Base-by-base conservation (phyloP, 2,888 invertebrate genomes). In the Mylabris sibirica region DNA sequence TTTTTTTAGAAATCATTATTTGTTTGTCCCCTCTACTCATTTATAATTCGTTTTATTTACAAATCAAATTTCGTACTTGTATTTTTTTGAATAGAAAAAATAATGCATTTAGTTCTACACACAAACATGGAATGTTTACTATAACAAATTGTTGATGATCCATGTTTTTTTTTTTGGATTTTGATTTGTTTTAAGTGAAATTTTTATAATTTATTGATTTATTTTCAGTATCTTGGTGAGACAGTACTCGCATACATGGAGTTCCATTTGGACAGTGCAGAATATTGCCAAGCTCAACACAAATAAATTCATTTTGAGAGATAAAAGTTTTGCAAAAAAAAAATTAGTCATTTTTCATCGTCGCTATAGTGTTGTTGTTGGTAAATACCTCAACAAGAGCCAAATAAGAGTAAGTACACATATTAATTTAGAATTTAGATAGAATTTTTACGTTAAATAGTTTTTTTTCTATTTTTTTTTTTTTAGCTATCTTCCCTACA, bases 271-370 rank as follows among this genome's bases (percentile, higher is more conserved):
- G 96, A 96, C 92, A 96, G 96, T 89, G 95, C 96, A 90, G 96
- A 97, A 90, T 97, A 96, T 91, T 97, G 97, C 93, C 96, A 96
- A 92, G 96, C 96, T 88, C 97, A 97, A 93, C 96, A 96, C 96
- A 95, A 95, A 94, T 94, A 94, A 92, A 82, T 77, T 53, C 22
- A 11, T 11, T 49, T 49, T 49, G 17, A 44, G 6, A 70, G 59
- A 57, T 44, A 68, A 63, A 66, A 66, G 72, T 73, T 66, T 71
- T 66, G 57, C 59, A 61, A 65, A 74, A 73, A 26, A 73, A 73
- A 26, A 57, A 60, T 53, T 72, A 79, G 78, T 79, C 77, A 78
- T 78, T 78, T 73, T 24, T 53, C 74, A 73, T 74, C 72, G 74
- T 77, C 77, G 76, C 76, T 77, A 78, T 79, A 77, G 67, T 66